Conservation (phyloP, 2,113 vertebrate species). For the Micromys minutus region DNA sequence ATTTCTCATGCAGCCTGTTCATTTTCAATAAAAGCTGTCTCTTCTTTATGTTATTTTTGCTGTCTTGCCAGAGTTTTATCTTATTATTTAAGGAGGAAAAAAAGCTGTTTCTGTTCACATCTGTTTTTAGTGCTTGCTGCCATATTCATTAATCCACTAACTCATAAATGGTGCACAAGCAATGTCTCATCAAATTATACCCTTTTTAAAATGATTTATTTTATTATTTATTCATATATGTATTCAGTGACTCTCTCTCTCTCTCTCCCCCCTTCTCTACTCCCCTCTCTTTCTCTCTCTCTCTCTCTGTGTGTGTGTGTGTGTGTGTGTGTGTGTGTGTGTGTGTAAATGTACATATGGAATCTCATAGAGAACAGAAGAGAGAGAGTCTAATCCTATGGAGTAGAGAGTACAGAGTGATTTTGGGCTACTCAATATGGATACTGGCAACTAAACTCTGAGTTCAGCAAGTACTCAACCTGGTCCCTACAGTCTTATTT, state of each 20-base stretch:
- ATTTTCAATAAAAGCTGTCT: background rate
- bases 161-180: background rate
- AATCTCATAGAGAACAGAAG: background rate
- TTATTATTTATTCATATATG: background rate
- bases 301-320: too few relatives aligned
- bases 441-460: background rate
- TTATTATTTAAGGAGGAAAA: background rate
- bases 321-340: background rate
- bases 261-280: too few relatives aligned
- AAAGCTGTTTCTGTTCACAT: background rate
- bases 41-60: background rate
- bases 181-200: background rate
- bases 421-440: background rate
- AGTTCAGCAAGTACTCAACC: background rate
- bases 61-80: background rate
- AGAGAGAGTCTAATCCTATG: background rate
- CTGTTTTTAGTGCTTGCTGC: background rate
- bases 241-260: background rate
- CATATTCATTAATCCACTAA: background rate
- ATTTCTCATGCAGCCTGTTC: background rate
- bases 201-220: background rate
- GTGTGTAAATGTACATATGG: background rate
- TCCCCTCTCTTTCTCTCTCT: too few relatives aligned
- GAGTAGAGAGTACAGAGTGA: background rate
- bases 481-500: background rate